Evolutionary conservation across 2,888 invertebrate genomes (phyloP).

Genomic region (Periphyllus acericola): DNA sequence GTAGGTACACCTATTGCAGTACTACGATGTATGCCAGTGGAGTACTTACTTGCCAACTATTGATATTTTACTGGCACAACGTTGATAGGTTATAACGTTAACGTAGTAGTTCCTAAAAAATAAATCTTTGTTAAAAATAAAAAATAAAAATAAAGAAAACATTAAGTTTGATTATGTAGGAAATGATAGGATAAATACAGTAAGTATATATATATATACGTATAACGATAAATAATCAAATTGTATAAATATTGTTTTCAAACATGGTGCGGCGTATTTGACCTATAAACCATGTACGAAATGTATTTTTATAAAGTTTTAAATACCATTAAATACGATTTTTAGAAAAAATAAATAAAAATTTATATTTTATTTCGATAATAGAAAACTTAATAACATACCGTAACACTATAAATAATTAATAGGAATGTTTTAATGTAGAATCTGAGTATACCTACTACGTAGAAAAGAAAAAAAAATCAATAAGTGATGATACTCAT

Average conservation of each 20-base stretch:
- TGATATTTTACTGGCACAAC: neutral
- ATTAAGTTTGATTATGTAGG: neutral
- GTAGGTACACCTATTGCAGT: too few relatives aligned
- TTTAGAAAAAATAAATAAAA: slow-evolving; percentile 37
- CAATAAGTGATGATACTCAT: slow-evolving; percentile 23
- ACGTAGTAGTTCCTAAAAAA: neutral
- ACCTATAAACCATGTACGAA: slow-evolving; percentile 9
- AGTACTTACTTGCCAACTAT: neutral
- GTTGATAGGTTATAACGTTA: neutral
- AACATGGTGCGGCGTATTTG: neutral
- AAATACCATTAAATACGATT: slow-evolving; percentile 39
- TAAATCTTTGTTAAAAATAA: neutral
- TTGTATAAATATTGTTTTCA: neutral
- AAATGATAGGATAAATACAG: slow-evolving; percentile 14
- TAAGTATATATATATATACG: neutral
- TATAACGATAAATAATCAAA: neutral
- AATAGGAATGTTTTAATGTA: slow-evolving; percentile 44
- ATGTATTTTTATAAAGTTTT: neutral
- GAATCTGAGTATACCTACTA: neutral
- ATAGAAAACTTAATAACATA: slow-evolving; percentile 37
- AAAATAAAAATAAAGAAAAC: neutral
- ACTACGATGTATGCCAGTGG: neutral
- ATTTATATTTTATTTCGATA: slow-evolving; percentile 36
- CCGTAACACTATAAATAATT: slow-evolving; percentile 37
- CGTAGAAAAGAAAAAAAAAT: slow-evolving; percentile 25